A percentile compares a stretch with the other conserved stretches of the same genome.
phyloP scores from a whole-genome alignment of 2,113 vertebrate species.

The Catharus minimus region DNA sequence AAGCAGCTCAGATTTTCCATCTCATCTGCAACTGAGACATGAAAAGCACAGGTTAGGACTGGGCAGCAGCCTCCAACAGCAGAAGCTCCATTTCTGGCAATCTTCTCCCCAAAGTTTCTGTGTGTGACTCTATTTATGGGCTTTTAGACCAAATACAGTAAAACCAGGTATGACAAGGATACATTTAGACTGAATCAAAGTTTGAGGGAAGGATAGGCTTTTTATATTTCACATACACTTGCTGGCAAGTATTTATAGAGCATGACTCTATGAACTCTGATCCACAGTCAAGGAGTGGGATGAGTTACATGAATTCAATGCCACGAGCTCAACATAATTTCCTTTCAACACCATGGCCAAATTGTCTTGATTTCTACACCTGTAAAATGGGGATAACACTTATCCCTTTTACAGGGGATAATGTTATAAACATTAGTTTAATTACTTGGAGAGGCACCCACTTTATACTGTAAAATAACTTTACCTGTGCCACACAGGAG shows the following conservation, averaged over 20 bases:
- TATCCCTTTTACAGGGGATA: conserved; percentile 2
- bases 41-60: not conserved
- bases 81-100: not conserved
- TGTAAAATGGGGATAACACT: not conserved
- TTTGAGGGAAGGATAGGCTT: not conserved
- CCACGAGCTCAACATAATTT: not conserved
- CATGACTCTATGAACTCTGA: not conserved
- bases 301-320: conserved; percentile 27
- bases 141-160: not conserved
- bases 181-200: not conserved
- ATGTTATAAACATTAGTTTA: not conserved
- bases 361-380: conserved; percentile 17
- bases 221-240: not conserved
- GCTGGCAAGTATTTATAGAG: conserved; percentile 30
- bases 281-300: conserved; percentile 10
- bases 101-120: not conserved
- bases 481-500: not conserved
- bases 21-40: not conserved
- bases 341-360: conserved; percentile 36
- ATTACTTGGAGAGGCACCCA: not conserved
- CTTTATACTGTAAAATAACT: not conserved
- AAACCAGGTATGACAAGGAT: not conserved
- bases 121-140: not conserved
- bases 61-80: not conserved
- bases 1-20: conserved; percentile 29